Percentiles rank a stretch among this genome's conserved stretches.
Evolutionary conservation across 2,113 vertebrate species (phyloP).

Genomic region (Sinocyclocheilus grahami): DNA sequence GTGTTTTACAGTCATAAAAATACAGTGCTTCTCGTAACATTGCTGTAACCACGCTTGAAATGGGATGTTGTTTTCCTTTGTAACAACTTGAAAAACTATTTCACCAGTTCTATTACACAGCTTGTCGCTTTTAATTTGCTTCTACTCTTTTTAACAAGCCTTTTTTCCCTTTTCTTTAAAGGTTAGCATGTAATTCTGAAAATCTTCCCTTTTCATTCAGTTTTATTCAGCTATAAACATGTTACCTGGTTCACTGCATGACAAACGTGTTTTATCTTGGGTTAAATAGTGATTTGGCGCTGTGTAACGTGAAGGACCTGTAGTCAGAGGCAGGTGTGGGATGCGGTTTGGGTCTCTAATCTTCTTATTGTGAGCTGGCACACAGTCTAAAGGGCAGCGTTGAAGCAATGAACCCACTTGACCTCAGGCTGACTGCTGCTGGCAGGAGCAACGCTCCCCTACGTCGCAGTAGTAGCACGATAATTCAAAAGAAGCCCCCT

Average conservation of each 20-base stretch:
- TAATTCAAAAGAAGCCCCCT: slow-evolving; percentile 16
- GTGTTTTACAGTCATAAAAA: not conserved
- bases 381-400: slow-evolving; percentile 17
- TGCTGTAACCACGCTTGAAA: not conserved
- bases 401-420: slow-evolving; percentile 46
- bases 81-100: slow-evolving; percentile 6
- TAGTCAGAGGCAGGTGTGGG: slow-evolving; percentile 29
- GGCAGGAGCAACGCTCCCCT: slow-evolving; percentile 7
- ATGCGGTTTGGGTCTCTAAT: slow-evolving; percentile 45
- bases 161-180: not conserved
- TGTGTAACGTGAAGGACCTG: not conserved
- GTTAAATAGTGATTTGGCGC: slow-evolving; percentile 35
- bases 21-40: slow-evolving; percentile 10
- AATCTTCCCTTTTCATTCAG: not conserved
- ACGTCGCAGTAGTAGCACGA: not conserved
- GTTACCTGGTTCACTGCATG: slow-evolving; percentile 1
- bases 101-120: slow-evolving; percentile 7
- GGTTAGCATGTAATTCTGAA: not conserved
- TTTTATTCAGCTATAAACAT: slow-evolving; percentile 16
- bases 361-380: slow-evolving; percentile 43
- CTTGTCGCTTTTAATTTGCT: slow-evolving; percentile 30
- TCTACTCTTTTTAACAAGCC: slow-evolving; percentile 13
- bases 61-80: slow-evolving; percentile 19
- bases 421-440: slow-evolving; percentile 38
- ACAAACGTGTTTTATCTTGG: slow-evolving; percentile 11